Conservation (phyloP, 2,888 invertebrate genomes). For the Formica aserva region DNA sequence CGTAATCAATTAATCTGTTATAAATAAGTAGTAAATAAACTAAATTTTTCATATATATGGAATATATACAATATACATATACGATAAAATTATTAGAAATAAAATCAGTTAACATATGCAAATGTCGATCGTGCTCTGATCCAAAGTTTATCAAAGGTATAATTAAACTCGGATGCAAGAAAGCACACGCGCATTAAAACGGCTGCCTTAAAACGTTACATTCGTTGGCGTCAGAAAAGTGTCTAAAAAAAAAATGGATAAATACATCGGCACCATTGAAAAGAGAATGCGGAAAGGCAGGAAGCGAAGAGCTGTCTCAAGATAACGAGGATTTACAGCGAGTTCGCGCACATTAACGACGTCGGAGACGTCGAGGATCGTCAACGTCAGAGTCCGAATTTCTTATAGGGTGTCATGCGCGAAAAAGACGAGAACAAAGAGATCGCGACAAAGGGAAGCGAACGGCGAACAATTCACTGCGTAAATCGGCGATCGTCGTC, state of each 20-base stretch:
- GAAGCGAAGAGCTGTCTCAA: neutral
- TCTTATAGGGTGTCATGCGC: constrained; percentile 10
- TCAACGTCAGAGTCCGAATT: constrained; percentile 37
- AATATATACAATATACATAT: neutral
- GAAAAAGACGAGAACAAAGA: constrained; percentile 12
- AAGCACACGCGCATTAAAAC: neutral
- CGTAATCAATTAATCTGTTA: neutral
- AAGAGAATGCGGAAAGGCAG: neutral
- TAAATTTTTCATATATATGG: neutral
- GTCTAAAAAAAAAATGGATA: neutral
- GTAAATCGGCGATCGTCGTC: neutral
- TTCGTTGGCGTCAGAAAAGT: neutral
- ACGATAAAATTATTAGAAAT: neutral
- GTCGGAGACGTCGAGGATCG: constrained; percentile 32
- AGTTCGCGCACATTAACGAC: constrained; percentile 11
- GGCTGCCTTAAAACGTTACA: neutral
- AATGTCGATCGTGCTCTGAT: neutral
- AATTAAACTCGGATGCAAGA: neutral
- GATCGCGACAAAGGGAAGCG: neutral
- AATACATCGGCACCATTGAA: neutral
- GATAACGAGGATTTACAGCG: constrained; percentile 5
- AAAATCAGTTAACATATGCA: neutral
- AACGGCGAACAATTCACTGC: neutral
- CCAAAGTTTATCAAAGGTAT: neutral
- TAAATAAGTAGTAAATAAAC: neutral